Evolutionary conservation across 2,113 vertebrate species (phyloP).

Genomic region (Lota lota): DNA sequence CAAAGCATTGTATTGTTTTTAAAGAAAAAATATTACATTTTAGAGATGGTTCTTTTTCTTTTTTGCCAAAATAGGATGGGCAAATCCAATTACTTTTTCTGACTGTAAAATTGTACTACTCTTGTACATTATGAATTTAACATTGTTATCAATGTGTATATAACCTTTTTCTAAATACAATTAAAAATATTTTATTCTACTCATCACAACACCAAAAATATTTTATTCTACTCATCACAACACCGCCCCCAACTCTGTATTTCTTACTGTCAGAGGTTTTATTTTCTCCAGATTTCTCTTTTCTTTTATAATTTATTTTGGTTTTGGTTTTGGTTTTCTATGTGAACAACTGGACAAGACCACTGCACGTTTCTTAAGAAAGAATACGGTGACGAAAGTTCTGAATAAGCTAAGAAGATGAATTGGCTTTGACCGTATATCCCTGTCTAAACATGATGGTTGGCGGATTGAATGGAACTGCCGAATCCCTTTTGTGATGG

Average conservation of each 20-base stretch:
- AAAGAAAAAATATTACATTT: constrained; percentile 76
- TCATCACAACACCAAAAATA: constrained; percentile 43
- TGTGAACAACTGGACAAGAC: constrained; percentile 71
- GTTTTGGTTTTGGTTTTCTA: constrained; percentile 30
- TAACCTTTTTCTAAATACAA: constrained; percentile 64
- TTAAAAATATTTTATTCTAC: constrained; percentile 38
- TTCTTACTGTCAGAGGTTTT: constrained; percentile 29
- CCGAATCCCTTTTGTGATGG: neutral
- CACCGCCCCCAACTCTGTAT: constrained; percentile 10
- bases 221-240: constrained; percentile 19
- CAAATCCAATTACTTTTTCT: constrained; percentile 69
- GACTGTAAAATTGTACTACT: constrained; percentile 78
- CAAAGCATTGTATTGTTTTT: constrained; percentile 67
- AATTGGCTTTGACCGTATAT: constrained; percentile 15
- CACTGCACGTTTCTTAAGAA: constrained; percentile 58
- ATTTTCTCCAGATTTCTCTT: constrained; percentile 21
- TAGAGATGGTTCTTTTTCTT: constrained; percentile 62
- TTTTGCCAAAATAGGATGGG: constrained; percentile 71
- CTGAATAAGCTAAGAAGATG: constrained; percentile 54
- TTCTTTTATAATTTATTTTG: constrained; percentile 7
- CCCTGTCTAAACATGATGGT: constrained; percentile 9
- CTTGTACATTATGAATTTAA: constrained; percentile 77
- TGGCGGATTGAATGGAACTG: constrained; percentile 13
- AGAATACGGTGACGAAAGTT: constrained; percentile 38
- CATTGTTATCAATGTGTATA: constrained; percentile 74